Conservation (phyloP, 2,113 vertebrate species). For the Cyanoderma ruficeps region DNA sequence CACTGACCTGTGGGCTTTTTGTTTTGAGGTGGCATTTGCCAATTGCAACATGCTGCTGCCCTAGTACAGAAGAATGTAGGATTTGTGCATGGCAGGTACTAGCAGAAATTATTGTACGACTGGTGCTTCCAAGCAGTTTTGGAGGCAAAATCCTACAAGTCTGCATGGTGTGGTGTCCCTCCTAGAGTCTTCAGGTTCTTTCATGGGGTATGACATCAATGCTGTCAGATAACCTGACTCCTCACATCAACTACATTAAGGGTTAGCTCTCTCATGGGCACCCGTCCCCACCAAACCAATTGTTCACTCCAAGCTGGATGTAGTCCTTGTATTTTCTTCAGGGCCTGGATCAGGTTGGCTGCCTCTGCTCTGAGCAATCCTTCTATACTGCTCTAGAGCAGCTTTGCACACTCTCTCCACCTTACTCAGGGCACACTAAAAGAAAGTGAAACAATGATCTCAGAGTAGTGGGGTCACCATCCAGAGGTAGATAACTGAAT, state of each 20-base stretch:
- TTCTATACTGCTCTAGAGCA: neutral
- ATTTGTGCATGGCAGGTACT: neutral
- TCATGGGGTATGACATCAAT: neutral
- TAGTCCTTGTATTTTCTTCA: neutral
- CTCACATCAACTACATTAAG: neutral
- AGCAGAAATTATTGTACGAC: neutral
- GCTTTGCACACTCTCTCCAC: accelerated
- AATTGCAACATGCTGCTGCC: neutral
- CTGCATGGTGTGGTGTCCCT: neutral
- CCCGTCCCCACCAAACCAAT: neutral
- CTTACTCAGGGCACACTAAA: neutral
- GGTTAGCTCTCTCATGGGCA: neutral
- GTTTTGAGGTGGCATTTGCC: neutral
- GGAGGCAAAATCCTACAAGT: neutral
- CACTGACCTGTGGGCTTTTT: neutral
- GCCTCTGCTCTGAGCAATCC: neutral
- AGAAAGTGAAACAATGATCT: neutral
- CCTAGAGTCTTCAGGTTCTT: neutral
- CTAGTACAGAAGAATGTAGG: neutral
- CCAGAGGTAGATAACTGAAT: neutral
- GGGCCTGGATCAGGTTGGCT: neutral
- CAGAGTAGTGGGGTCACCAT: neutral
- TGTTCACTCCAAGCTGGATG: neutral
- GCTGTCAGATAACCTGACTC: neutral
- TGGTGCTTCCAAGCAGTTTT: neutral